Conservation (phyloP, 2,113 vertebrate genomes). For the Melanocharis versteri region DNA sequence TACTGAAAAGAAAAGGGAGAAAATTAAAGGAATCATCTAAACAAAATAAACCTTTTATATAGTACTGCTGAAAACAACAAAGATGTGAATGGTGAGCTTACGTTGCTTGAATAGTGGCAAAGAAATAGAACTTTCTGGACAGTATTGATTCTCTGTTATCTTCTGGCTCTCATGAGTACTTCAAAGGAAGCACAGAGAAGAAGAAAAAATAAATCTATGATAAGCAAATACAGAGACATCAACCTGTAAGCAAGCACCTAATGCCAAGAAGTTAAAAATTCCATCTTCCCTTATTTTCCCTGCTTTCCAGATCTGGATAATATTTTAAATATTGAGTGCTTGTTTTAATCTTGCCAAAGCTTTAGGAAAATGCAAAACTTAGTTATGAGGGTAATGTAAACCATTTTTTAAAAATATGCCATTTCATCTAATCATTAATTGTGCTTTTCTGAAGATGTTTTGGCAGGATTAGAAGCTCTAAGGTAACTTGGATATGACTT, state of each 20-base stretch:
- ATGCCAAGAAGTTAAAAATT: neutral
- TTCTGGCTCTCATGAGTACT: neutral
- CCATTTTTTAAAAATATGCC: neutral
- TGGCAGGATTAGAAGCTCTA: neutral
- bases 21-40: neutral
- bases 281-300: neutral
- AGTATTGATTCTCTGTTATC: neutral
- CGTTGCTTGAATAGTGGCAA: neutral
- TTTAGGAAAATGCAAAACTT: neutral
- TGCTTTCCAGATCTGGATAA: neutral
- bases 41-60: neutral
- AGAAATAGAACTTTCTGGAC: neutral
- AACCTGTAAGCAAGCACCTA: neutral
- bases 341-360: neutral
- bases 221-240: neutral
- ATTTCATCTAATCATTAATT: neutral
- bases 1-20: neutral
- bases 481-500: neutral
- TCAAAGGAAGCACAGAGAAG: neutral
- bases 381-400: neutral
- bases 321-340: neutral
- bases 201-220: neutral
- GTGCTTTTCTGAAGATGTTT: neutral
- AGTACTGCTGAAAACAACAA: neutral
- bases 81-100: neutral